Base-by-base conservation (phyloP, 2,888 invertebrate genomes). In the Sinotaia quadrata region DNA sequence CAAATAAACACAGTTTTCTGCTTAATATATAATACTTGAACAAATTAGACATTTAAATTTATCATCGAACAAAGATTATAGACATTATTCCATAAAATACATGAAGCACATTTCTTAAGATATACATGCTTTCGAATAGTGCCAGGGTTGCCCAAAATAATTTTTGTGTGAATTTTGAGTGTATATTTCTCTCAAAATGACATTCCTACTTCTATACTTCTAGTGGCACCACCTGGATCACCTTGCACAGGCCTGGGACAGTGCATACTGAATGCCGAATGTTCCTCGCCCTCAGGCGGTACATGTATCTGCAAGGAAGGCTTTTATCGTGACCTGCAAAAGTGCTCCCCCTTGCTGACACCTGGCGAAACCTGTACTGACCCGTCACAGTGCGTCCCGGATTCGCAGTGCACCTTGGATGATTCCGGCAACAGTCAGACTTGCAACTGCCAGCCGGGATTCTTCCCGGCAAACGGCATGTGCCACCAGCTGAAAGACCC, bases 401-500 rank as follows among this genome's bases (percentile, higher is more conserved):
- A 65, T 18, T 36, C 65, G 12, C 41, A 54, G 10, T 65, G 65
- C 21, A 56, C 56, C n/a, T 54, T 56, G 41, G 44, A 56, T 1
- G 65, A 56, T 12, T 15, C 34, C 18, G 27, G 44, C 1, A 27
- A 63, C 4, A 27, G 15, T 36, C 62, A 67, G 71, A 58, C 58
- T 8, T 72, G 72, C n/a, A 27, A 49, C 34, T 72, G 72, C 36
- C 49, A 51, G 18, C 7, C 54, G 27, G 72, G 72, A 0, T 72
- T 52, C 57, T 72, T 60, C 41, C 0, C 54, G 15, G 27, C 31
- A 33, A n/a, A 60, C 27, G 68, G 72, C 12, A n/a, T 36, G 18
- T 72, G 72, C 34, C 60, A 61, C 21, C 36, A 65, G 44, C 60
- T 60, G n/a, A 68, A 68, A 2, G 68, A 72, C 10, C 68, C 72